Evolutionary conservation across 2,888 invertebrate genomes (phyloP).

Genomic region (Watsonalla cultraria): DNA sequence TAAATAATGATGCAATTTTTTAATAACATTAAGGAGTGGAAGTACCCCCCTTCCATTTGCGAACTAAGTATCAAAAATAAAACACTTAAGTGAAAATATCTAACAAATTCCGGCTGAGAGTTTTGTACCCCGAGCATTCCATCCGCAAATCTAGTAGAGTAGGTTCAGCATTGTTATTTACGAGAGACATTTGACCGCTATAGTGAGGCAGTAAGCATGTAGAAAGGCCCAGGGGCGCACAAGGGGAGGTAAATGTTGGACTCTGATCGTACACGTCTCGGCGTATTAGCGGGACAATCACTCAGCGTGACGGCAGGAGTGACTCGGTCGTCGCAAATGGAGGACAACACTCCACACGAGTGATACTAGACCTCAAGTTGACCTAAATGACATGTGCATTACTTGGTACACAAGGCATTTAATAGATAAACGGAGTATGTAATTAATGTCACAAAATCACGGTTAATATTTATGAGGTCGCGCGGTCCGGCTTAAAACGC

Average conservation of each 20-base stretch:
- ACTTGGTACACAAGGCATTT: slow-evolving; percentile 14
- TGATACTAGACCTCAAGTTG: slow-evolving; percentile 40
- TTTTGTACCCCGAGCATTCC: too few species aligned
- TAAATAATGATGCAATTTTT: too few species aligned
- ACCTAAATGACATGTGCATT: slow-evolving; percentile 34
- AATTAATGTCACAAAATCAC: neutral
- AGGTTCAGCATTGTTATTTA: slow-evolving; percentile 17
- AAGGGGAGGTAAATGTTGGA: slow-evolving; percentile 16
- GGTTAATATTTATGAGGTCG: neutral
- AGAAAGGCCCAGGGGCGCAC: slow-evolving; percentile 12
- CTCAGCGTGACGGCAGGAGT: slow-evolving; percentile 51
- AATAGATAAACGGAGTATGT: slow-evolving; percentile 2
- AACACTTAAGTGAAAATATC: too few species aligned
- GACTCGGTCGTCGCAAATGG: slow-evolving; percentile 52
- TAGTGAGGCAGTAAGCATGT: slow-evolving; percentile 18
- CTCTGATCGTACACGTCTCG: slow-evolving; percentile 42
- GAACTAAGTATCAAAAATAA: too few species aligned
- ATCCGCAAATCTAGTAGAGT: slow-evolving; percentile 4
- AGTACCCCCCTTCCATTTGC: too few species aligned
- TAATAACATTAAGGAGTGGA: too few species aligned
- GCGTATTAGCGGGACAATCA: slow-evolving; percentile 66
- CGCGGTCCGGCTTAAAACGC: neutral
- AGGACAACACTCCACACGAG: slow-evolving; percentile 53
- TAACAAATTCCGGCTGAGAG: too few species aligned
- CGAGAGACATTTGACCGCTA: slow-evolving; percentile 21